These are phyloP conservation scores for Psix sp. DNA, from an alignment of 1,140 invertebrate species.

Conservation along the genomic window DNA sequence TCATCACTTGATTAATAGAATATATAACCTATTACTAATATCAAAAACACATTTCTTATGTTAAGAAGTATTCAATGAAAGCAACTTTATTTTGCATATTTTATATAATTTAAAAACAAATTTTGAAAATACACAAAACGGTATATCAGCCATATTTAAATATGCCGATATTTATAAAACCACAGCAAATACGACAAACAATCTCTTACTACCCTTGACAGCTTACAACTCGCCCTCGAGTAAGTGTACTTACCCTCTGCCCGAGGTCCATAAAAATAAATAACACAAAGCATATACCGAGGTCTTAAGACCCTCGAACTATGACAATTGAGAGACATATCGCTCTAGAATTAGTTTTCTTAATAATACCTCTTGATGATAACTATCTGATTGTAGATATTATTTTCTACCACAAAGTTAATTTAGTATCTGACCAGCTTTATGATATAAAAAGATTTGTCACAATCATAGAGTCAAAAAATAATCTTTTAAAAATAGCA, in stretches of 20 bases:
- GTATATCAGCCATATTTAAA: constrained; percentile 64
- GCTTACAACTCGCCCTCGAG: constrained; percentile 68
- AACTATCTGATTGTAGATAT: constrained; percentile 25
- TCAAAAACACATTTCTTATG: too few relatives aligned
- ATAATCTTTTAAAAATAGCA: too few relatives aligned
- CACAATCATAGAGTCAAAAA: too few relatives aligned
- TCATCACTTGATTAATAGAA: too few relatives aligned
- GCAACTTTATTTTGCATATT: background rate
- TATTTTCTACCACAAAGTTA: constrained; percentile 15
- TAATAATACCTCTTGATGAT: constrained; percentile 46
- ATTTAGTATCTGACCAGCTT: background rate
- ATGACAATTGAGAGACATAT: constrained; percentile 52
- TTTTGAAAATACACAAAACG: background rate
- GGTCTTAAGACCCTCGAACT: constrained; percentile 49
- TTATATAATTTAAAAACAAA: background rate
- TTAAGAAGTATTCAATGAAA: too few relatives aligned
- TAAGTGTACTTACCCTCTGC: constrained; percentile 78
- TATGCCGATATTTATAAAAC: constrained; percentile 61
- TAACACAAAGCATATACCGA: constrained; percentile 68
- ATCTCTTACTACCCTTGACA: constrained; percentile 72
- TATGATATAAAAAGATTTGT: too few relatives aligned
- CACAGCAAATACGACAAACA: constrained; percentile 74
- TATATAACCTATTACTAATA: too few relatives aligned
- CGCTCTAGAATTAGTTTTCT: constrained; percentile 43
- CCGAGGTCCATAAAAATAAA: constrained; percentile 78